These are phyloP conservation scores for Leptopilina myrica DNA, from an alignment of 2,888 invertebrate species.

Conservation along the genomic window DNA sequence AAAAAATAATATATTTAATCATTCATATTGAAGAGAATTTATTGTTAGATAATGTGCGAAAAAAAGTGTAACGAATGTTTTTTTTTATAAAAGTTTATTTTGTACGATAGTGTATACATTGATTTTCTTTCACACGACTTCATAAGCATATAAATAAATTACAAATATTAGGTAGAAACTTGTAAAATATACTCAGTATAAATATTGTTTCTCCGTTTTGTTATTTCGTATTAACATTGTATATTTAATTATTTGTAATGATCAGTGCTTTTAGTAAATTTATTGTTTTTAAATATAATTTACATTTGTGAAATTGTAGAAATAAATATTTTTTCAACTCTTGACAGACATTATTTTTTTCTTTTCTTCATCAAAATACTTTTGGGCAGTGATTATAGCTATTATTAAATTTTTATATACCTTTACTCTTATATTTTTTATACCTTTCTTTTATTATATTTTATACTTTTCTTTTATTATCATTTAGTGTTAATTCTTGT, in stretches of 20 bases:
- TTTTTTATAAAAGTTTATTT: conserved; percentile 32
- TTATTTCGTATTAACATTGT: background rate
- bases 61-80: background rate
- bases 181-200: conserved; percentile 44
- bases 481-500: background rate
- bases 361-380: conserved; percentile 10
- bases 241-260: conserved; percentile 46
- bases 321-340: background rate
- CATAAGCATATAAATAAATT: conserved; percentile 36
- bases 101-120: conserved; percentile 40
- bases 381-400: conserved; percentile 17
- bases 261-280: conserved; percentile 37
- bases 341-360: background rate
- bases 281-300: conserved; percentile 24
- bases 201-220: conserved; percentile 36
- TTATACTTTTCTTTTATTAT: background rate
- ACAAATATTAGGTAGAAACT: conserved; percentile 42
- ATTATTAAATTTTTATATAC: background rate
- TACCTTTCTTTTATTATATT: too few relatives aligned
- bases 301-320: conserved; percentile 4
- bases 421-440: too few relatives aligned
- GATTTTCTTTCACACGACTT: conserved; percentile 22
- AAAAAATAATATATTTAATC: background rate
- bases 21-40: background rate
- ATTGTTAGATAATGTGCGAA: background rate